Evolutionary conservation across 2,113 vertebrate species (phyloP).

Genomic region (Delphinapterus leucas): DNA sequence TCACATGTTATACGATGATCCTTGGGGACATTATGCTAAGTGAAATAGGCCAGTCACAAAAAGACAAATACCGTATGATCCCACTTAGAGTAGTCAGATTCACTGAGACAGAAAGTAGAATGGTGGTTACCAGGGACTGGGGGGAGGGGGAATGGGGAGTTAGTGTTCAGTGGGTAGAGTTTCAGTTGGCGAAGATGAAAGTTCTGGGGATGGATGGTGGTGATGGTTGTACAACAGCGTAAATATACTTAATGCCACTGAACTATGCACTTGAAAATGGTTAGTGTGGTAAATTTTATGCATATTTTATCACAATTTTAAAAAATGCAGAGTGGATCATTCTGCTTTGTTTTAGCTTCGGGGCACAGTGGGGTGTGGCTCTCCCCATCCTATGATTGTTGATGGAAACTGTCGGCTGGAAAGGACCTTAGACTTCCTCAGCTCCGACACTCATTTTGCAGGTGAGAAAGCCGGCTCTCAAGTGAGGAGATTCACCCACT

Average conservation of each 20-base stretch:
- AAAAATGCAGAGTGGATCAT: neutral
- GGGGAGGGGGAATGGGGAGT: too few relatives aligned
- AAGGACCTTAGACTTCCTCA: neutral
- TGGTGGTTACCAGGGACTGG: neutral
- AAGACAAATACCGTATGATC: neutral
- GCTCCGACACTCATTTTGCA: neutral
- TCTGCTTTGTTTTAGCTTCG: neutral
- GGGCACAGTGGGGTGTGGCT: neutral
- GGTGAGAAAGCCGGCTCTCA: neutral
- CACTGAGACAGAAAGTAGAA: neutral
- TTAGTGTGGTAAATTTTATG: neutral
- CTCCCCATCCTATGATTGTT: neutral
- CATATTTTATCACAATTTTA: neutral
- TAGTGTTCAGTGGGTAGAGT: neutral
- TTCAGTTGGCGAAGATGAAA: neutral
- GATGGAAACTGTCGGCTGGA: neutral
- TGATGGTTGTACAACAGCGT: neutral
- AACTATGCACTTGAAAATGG: neutral
- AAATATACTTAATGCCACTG: neutral
- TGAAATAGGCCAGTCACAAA: neutral
- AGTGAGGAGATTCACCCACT: neutral
- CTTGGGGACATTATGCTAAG: neutral
- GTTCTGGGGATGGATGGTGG: neutral
- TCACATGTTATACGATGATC: neutral
- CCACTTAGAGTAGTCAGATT: neutral